Percentiles rank a stretch among this genome's conserved stretches.
These are phyloP conservation scores for Hiodon tergisus DNA, from an alignment of 2,113 vertebrate genomes.

Conservation along the genomic window DNA sequence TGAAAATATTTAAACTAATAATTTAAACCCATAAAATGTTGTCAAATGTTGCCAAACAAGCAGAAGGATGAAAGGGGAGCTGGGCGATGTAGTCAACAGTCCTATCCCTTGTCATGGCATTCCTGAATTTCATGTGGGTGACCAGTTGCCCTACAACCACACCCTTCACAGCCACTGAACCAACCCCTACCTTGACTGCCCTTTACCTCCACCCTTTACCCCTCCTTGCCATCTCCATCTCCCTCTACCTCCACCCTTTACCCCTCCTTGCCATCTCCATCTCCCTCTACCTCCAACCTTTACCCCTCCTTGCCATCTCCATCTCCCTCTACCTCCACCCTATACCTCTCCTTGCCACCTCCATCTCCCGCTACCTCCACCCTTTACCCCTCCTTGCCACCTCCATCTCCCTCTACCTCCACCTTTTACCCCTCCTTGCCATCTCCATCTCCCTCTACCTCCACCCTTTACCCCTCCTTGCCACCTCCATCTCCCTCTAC, in stretches of 20 bases:
- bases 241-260: neutral
- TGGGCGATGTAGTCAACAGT: too few species aligned
- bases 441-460: too few species aligned
- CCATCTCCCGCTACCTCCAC: neutral
- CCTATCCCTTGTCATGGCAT: too few species aligned
- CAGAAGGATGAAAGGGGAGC: too few species aligned
- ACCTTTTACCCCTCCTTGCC: neutral
- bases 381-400: neutral
- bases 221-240: neutral
- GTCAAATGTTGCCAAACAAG: too few species aligned
- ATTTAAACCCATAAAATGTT: too few species aligned
- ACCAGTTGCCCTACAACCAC: too few species aligned
- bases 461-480: neutral
- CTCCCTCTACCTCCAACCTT: neutral
- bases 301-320: neutral
- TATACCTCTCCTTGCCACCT: neutral
- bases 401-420: neutral
- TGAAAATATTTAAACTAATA: too few species aligned
- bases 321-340: too few species aligned
- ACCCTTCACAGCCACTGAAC: too few species aligned
- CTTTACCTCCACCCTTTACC: neutral
- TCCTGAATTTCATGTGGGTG: too few species aligned
- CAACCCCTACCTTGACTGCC: neutral
- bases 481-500: neutral
- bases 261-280: neutral